A percentile compares a stretch with the other conserved stretches of the same genome.
These are phyloP conservation scores for Polymixis flavicincta DNA, from an alignment of 2,888 invertebrate genomes.

Conservation along the genomic window DNA sequence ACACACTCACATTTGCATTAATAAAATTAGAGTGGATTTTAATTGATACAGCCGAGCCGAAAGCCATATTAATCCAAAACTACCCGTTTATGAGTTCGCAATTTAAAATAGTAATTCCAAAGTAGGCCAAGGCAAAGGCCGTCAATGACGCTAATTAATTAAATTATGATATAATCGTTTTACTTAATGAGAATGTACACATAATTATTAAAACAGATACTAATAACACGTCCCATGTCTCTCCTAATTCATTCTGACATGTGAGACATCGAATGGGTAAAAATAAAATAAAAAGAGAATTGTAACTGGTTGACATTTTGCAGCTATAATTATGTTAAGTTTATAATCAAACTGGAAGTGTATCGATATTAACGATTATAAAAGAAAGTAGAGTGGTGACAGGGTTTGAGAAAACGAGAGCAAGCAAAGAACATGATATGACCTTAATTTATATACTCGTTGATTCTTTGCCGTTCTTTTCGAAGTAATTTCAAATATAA, in stretches of 20 bases:
- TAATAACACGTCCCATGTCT: constrained; percentile 25
- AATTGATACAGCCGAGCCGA: not conserved
- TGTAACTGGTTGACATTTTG: constrained; percentile 16
- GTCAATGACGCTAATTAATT: constrained; percentile 45
- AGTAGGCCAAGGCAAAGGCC: constrained; percentile 55
- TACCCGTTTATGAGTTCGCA: constrained; percentile 15
- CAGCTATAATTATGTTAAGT: not conserved
- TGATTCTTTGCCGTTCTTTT: constrained; percentile 1
- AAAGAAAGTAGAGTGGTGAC: constrained; percentile 27
- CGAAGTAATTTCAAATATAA: not conserved
- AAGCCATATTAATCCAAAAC: constrained; percentile 12
- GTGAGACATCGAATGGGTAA: constrained; percentile 14
- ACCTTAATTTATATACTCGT: constrained; percentile 7
- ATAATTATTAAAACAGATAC: constrained; percentile 22
- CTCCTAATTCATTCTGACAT: constrained; percentile 31
- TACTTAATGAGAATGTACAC: constrained; percentile 44
- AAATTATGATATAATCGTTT: constrained; percentile 46
- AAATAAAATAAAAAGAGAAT: not conserved
- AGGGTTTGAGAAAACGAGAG: constrained; percentile 21
- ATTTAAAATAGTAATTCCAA: constrained; percentile 27
- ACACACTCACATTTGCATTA: constrained; percentile 2
- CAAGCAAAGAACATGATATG: constrained; percentile 19
- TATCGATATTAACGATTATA: constrained; percentile 7
- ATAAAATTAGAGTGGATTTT: constrained; percentile 7
- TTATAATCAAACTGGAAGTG: constrained; percentile 9